These are phyloP conservation scores for Dynastes tityus DNA, from an alignment of 2,888 invertebrate species.

Conservation along the genomic window DNA sequence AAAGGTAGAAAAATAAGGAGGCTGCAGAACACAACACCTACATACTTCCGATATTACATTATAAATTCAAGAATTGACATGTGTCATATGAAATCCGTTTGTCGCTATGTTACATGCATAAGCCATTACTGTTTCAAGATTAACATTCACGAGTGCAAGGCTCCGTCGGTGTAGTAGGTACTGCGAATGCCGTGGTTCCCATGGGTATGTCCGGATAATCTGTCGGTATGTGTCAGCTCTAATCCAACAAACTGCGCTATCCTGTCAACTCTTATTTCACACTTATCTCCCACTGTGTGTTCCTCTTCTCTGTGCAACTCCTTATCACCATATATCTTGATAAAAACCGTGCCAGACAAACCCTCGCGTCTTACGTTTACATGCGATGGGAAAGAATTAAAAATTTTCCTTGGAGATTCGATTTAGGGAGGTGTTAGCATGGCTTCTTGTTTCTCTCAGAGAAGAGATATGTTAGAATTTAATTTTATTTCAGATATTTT, in stretches of 20 bases:
- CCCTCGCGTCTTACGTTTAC: not conserved
- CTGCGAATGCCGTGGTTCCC: conserved; percentile 54
- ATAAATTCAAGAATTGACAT: conserved; percentile 55
- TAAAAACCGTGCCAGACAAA: conserved; percentile 7
- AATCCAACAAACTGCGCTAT: conserved; percentile 58
- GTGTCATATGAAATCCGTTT: conserved; percentile 51
- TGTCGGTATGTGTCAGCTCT: conserved; percentile 60
- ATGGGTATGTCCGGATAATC: conserved; percentile 60
- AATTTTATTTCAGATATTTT: too few relatives aligned
- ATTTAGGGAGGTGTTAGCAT: too few relatives aligned
- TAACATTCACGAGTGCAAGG: conserved; percentile 56
- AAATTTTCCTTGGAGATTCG: not conserved
- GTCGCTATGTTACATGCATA: conserved; percentile 51
- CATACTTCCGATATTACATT: conserved; percentile 49
- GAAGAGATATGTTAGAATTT: too few relatives aligned
- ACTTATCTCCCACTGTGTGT: conserved; percentile 37
- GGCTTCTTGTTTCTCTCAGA: too few relatives aligned
- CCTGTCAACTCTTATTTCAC: conserved; percentile 62
- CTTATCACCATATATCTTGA: conserved; percentile 38
- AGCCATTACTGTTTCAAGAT: conserved; percentile 56
- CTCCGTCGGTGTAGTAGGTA: conserved; percentile 57
- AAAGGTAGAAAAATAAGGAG: not conserved
- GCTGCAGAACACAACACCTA: not conserved
- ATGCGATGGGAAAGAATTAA: not conserved
- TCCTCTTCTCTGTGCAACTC: conserved; percentile 11